Evolutionary conservation across 2,797 vertebrate genomes (phyloP).

Genomic region (Halcyon badia): DNA sequence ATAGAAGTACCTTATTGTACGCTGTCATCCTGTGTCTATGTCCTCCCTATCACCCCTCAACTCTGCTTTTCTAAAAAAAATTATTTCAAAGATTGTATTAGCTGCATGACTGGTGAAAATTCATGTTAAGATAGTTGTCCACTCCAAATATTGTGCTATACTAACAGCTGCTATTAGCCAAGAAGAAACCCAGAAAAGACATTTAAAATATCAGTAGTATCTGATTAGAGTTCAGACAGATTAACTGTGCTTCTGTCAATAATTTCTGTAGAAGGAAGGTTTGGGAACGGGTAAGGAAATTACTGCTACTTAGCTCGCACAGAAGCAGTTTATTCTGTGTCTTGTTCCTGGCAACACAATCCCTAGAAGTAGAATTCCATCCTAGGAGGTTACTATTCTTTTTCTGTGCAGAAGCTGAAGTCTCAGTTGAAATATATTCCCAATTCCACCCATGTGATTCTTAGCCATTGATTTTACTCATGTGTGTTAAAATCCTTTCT

Average conservation of each 20-base stretch:
- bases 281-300: neutral
- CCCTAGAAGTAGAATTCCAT: neutral
- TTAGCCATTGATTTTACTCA: neutral
- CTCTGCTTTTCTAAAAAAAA: rapidly evolving
- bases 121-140: neutral
- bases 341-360: neutral
- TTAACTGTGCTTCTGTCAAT: neutral
- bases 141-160: neutral
- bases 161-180: neutral
- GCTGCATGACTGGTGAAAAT: neutral
- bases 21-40: neutral
- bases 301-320: neutral
- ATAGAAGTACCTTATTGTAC: neutral
- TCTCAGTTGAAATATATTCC: neutral
- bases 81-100: neutral
- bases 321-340: neutral
- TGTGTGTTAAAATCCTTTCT: neutral
- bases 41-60: rapidly evolving
- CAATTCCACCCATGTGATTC: neutral
- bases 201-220: neutral
- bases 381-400: neutral
- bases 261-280: neutral
- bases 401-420: neutral
- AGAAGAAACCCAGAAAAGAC: neutral
- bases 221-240: neutral